Percentiles rank a stretch among this genome's conserved stretches.
These are phyloP conservation scores for Liolophura sinensis DNA, from an alignment of 1,140 invertebrate species.

Conservation along the genomic window DNA sequence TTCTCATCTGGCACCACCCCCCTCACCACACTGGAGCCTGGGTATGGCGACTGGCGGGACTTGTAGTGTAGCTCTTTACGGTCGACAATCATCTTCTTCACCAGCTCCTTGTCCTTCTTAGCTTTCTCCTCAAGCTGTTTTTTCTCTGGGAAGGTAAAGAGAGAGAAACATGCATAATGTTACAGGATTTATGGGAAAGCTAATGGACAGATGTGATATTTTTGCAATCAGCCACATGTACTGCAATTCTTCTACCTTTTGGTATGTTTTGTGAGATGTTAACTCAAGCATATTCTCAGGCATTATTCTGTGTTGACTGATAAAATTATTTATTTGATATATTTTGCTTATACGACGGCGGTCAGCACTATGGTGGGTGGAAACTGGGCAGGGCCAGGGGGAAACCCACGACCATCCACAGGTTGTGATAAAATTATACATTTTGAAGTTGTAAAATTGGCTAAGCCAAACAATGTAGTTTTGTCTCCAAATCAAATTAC, in stretches of 20 bases:
- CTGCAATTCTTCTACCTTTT: neutral
- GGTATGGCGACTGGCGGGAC: constrained; percentile 35
- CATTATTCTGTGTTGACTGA: too few species aligned
- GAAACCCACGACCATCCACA: too few species aligned
- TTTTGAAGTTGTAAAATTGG: too few species aligned
- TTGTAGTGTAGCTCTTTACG: constrained; percentile 31
- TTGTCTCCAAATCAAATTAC: too few species aligned
- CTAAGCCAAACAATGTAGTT: too few species aligned
- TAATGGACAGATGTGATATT: neutral
- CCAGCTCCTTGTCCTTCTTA: constrained; percentile 18
- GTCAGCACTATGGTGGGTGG: too few species aligned
- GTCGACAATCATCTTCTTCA: constrained; percentile 25
- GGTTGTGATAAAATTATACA: too few species aligned
- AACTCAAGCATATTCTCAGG: too few species aligned
- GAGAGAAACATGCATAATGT: neutral
- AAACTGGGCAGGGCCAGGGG: too few species aligned
- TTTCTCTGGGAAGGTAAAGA: constrained; percentile 8
- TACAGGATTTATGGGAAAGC: neutral
- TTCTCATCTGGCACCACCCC: constrained; percentile 74
- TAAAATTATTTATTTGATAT: too few species aligned
- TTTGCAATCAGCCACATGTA: neutral
- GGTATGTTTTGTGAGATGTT: neutral
- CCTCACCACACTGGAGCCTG: constrained; percentile 23
- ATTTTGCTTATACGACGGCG: too few species aligned
- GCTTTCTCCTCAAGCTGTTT: constrained; percentile 15